These are phyloP conservation scores for Orthonevra nobilis DNA, from an alignment of 2,888 invertebrate genomes.

Conservation along the genomic window DNA sequence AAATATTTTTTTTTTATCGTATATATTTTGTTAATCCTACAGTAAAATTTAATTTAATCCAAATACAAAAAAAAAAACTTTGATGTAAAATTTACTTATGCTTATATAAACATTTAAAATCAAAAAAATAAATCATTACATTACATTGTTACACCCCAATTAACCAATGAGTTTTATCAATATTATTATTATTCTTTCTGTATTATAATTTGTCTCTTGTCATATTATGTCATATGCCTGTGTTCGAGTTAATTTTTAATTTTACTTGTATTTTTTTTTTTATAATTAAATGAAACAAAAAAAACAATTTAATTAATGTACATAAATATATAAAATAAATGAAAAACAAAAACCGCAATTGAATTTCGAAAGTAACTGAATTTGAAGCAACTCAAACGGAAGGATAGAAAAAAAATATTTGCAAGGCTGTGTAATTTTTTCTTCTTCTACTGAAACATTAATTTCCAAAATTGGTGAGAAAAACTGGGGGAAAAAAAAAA, in stretches of 20 bases:
- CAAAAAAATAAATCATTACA: too few relatives aligned
- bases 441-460: constrained; percentile 24
- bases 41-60: too few relatives aligned
- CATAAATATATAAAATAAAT: too few relatives aligned
- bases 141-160: too few relatives aligned
- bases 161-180: constrained; percentile 31
- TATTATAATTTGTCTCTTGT: constrained; percentile 46
- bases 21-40: too few relatives aligned
- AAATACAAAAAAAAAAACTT: too few relatives aligned
- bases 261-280: constrained; percentile 5
- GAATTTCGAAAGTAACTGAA: constrained; percentile 19
- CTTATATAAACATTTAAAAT: too few relatives aligned
- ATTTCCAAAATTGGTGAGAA: constrained; percentile 13
- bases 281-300: not conserved
- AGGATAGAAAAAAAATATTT: constrained; percentile 43
- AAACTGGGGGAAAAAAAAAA: constrained; percentile 1
- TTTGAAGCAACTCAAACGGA: constrained; percentile 25
- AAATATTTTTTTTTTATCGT: too few relatives aligned
- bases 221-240: constrained; percentile 39
- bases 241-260: constrained; percentile 36
- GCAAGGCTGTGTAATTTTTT: constrained; percentile 69
- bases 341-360: not conserved
- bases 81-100: too few relatives aligned
- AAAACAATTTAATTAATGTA: too few relatives aligned
- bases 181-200: constrained; percentile 12